A percentile compares a stretch with the other conserved stretches of the same genome.
Evolutionary conservation across 2,888 invertebrate species (phyloP).

Genomic region (Eupelmus urozonus): DNA sequence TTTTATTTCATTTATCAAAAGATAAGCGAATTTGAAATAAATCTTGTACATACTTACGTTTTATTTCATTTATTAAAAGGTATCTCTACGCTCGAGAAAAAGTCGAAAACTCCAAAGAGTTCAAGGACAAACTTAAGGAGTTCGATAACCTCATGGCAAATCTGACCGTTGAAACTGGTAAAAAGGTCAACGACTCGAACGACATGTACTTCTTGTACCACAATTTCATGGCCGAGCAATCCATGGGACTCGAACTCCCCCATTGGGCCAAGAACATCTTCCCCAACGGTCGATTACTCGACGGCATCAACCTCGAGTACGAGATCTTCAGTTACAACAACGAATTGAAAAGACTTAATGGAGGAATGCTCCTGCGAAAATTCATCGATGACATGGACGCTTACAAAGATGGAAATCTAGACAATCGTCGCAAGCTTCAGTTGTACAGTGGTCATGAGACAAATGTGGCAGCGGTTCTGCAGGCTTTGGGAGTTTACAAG

Average conservation of each 20-base stretch:
- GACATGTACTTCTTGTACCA: constrained; percentile 66
- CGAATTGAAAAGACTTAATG: constrained; percentile 79
- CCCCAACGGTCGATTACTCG: constrained; percentile 78
- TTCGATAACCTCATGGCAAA: no score
- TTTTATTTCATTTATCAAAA: no score
- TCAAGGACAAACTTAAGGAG: no score
- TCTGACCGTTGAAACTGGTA: constrained; percentile 58
- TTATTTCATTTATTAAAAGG: no score
- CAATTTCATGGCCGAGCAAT: constrained; percentile 76
- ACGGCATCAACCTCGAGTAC: constrained; percentile 79
- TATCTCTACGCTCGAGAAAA: no score
- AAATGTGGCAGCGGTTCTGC: constrained; percentile 69
- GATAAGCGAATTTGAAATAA: no score
- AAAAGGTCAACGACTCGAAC: constrained; percentile 56
- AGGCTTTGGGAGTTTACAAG: constrained; percentile 67
- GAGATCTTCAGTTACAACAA: constrained; percentile 80
- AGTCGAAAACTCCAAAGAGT: no score
- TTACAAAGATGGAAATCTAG: constrained; percentile 67
- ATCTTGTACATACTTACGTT: no score
- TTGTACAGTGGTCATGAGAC: constrained; percentile 70
- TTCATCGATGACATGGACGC: constrained; percentile 60
- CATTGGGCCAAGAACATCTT: constrained; percentile 80
- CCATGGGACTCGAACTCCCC: constrained; percentile 80
- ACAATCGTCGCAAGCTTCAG: constrained; percentile 71
- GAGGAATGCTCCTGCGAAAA: constrained; percentile 73